Percentiles rank a stretch among this genome's conserved stretches.
Conservation (phyloP, 2,888 invertebrate species). For the Julus scandinavius region DNA sequence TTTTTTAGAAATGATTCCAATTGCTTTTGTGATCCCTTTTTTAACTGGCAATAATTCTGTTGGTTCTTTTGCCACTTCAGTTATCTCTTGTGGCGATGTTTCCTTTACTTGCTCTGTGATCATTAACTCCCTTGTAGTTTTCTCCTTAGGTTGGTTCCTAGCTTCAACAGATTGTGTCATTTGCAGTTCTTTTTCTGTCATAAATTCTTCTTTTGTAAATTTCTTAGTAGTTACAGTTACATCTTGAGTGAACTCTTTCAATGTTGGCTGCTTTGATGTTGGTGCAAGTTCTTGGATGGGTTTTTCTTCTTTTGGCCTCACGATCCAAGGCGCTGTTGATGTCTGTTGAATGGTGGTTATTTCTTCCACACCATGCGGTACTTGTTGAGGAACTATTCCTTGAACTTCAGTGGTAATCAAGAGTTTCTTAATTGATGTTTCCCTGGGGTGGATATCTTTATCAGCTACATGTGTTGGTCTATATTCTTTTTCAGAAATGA, state of each 20-base stretch:
- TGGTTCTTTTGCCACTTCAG: background rate
- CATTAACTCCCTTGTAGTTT: conserved; percentile 58
- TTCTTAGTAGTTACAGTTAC: conserved; percentile 40
- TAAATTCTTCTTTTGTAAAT: conserved; percentile 43
- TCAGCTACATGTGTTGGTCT: conserved; percentile 28
- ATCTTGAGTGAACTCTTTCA: conserved; percentile 2
- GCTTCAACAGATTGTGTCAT: conserved; percentile 53
- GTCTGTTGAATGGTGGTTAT: conserved; percentile 21
- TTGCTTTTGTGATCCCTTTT: conserved; percentile 6
- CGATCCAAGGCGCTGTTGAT: background rate
- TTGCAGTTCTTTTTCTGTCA: conserved; percentile 59
- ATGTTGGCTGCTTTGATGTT: background rate
- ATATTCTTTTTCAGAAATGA: conserved; percentile 48
- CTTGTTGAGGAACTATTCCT: background rate
- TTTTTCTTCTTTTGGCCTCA: background rate
- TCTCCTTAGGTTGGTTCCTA: conserved; percentile 52
- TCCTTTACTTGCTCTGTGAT: conserved; percentile 49
- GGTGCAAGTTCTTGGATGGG: background rate
- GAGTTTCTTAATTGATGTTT: conserved; percentile 17
- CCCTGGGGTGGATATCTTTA: conserved; percentile 41
- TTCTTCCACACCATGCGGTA: background rate
- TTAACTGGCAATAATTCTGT: background rate
- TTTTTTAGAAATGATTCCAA: conserved; percentile 43
- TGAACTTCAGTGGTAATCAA: conserved; percentile 26
- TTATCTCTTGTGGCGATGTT: background rate